A percentile compares a stretch with the other conserved stretches of the same genome.
Evolutionary conservation across 1,140 invertebrate genomes (phyloP).

Genomic region (Drosophila nannoptera): DNA sequence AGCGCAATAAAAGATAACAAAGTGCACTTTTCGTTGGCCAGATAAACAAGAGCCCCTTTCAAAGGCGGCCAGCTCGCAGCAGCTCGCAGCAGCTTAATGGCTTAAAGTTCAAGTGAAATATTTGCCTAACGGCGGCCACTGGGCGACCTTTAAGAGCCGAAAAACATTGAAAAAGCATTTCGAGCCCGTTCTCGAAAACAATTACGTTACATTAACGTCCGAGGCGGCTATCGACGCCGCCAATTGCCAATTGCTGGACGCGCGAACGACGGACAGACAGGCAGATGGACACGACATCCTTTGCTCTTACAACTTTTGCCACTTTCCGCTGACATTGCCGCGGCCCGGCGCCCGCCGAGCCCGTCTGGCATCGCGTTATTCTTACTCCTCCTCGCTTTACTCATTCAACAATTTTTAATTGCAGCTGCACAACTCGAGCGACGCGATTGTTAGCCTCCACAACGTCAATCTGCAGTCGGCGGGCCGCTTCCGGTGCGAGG

Average conservation of each 20-base stretch:
- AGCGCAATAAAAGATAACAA: slow-evolving; percentile 78
- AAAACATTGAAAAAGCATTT: slow-evolving; percentile 47
- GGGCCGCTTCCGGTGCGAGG: slow-evolving; percentile 90
- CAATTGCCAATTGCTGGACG: neutral
- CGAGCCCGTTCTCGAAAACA: slow-evolving; percentile 65
- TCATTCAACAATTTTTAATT: slow-evolving; percentile 69
- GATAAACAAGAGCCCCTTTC: slow-evolving; percentile 50
- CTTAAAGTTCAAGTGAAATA: slow-evolving; percentile 73
- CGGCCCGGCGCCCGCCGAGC: slow-evolving; percentile 16
- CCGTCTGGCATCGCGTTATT: slow-evolving; percentile 8
- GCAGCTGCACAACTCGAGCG: slow-evolving; percentile 88
- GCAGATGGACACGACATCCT: slow-evolving; percentile 1
- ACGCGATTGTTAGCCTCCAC: slow-evolving; percentile 85
- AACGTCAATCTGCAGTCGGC: slow-evolving; percentile 87
- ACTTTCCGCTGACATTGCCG: slow-evolving; percentile 55
- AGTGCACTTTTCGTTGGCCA: slow-evolving; percentile 72
- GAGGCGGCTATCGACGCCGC: slow-evolving; percentile 36
- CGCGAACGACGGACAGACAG: slow-evolving; percentile 1
- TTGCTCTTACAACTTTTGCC: slow-evolving; percentile 49
- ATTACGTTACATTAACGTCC: slow-evolving; percentile 72
- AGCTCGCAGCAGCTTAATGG: slow-evolving; percentile 56
- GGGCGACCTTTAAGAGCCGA: slow-evolving; percentile 23
- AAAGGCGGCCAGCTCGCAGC: neutral
- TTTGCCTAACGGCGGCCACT: slow-evolving; percentile 55
- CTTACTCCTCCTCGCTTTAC: slow-evolving; percentile 17